Percentiles rank a stretch among this genome's conserved stretches.
Evolutionary conservation across 2,797 vertebrate genomes (phyloP).

Genomic region (Aphelocoma californica): DNA sequence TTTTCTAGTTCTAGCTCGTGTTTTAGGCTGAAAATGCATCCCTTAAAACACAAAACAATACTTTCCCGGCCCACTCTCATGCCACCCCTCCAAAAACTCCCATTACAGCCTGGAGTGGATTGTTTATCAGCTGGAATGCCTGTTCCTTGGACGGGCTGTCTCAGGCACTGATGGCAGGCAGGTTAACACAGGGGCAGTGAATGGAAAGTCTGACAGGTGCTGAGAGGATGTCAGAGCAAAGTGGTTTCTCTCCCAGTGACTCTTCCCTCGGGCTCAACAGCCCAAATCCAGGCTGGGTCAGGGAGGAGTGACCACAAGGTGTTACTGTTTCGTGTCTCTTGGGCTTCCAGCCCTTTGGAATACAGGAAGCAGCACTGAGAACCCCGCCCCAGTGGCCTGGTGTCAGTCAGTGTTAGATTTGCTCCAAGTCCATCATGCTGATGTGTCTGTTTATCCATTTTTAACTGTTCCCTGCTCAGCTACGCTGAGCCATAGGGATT

Average conservation of each 20-base stretch:
- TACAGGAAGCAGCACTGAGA: not conserved
- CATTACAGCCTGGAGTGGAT: not conserved
- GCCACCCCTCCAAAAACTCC: not conserved
- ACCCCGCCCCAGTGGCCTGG: not conserved
- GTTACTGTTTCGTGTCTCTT: not conserved
- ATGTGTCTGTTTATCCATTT: not conserved
- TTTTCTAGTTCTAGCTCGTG: not conserved
- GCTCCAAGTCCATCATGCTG: not conserved
- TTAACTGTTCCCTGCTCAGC: not conserved
- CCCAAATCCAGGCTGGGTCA: not conserved
- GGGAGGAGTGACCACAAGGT: not conserved
- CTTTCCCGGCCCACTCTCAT: not conserved
- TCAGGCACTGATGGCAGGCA: not conserved
- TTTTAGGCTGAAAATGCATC: not conserved
- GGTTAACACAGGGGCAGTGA: not conserved
- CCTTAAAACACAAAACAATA: not conserved
- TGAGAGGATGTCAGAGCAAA: not conserved
- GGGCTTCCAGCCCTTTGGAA: not conserved
- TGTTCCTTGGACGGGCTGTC: not conserved
- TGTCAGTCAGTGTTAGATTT: not conserved
- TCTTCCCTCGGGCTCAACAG: not conserved
- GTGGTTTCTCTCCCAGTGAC: not conserved
- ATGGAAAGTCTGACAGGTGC: not conserved
- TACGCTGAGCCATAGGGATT: not conserved
- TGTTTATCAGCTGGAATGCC: not conserved